Evolutionary conservation across 2,797 vertebrate genomes (phyloP), one percentile per base, ranked within the genome.

Genomic region (Limosa lapponica): DNA sequence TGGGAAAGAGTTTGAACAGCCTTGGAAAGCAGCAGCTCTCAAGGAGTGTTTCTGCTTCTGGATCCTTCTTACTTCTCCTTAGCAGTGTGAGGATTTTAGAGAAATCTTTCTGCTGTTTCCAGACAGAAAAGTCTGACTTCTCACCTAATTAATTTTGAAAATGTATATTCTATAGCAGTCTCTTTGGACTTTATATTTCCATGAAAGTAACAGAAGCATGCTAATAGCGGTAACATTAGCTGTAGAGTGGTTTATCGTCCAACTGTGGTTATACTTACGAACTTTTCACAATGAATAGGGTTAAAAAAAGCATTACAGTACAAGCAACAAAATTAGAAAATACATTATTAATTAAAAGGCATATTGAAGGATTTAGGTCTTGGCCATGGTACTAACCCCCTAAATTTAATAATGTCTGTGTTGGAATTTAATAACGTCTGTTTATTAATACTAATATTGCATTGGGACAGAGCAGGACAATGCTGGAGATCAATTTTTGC

Each of bases 361-460:
- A 3, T 79, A 90, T 69, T 90, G 69, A 92, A 85, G 36, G 27
- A 70, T 65, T 65, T 65, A n/a, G 54, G 43, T 71, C 70, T 75
- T 82, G 37, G 17, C 32, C 36, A 32, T 70, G 30, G 51, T 93
- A 90, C 75, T 84, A 87, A 93, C 66, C 8, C 7, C 14, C 41
- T 70, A 82, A 30, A 95, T 86, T 69, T 73, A 93, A 77, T 91
- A 85, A 93, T 49, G 48, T 37, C 43, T 58, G 6, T 49, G 22
- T 55, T 84, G 54, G 49, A 90, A 82, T 90, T 91, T 89, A 97
- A 86, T 94, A 91, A 94, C 52, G 7, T 48, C 43, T 87, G 36
- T 79, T 81, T 94, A 94, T 95, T 87, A 89, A 78, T 81, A 85
- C 30, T 54, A 49, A 69, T 83, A 81, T 49, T 92, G 57, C 57